Evolutionary conservation across 2,113 vertebrate genomes (phyloP), one percentile per base, ranked within the genome.

Genomic region (Macquaria australasica): DNA sequence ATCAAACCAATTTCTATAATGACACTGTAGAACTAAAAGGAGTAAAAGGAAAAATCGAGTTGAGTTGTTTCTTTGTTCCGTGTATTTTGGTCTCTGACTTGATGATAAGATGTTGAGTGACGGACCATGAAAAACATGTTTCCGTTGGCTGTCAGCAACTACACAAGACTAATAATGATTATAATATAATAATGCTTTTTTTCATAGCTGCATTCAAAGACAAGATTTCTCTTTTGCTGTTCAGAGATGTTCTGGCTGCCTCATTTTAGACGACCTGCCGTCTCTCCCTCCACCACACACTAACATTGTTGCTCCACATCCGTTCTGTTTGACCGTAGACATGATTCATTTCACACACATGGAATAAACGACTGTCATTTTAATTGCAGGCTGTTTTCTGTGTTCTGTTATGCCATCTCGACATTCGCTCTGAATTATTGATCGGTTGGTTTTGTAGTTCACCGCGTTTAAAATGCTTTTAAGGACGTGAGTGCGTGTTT

Each of bases 401-500:
- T 87, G 83, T 76, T 76, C 72, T 72, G 89, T 91, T 91, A 88
- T 92, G 83, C 84, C 88, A 87, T 82, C 69, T 85, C 64, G 72
- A 88, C 89, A 51, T 76, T 63, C 0, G 8, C 43, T 37, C 20
- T 95, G 88, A 91, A 95, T 95, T 92, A 94, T 94, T 94, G 82
- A 95, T 86, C 3, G 4, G 31, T 68, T 94, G 92, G 94, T 94
- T 95, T 95, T 94, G 93, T 94, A 92, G 85, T 88, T 86, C 86
- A 73, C 86, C 50, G 45, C 86, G 56, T 92, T 87, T 76, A 83
- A 89, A 91, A 91, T 94, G 92, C 93, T 95, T 94, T 95, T 94
- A 94, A 89, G 88, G 88, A 82, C 6, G 88, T 55, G 81, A 93
- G 90, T 81, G 88, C 79, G 56, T 94, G 92, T 95, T 93, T 86